Conservation (phyloP, 2,888 invertebrate genomes). For the Bruchidius siliquastri region DNA sequence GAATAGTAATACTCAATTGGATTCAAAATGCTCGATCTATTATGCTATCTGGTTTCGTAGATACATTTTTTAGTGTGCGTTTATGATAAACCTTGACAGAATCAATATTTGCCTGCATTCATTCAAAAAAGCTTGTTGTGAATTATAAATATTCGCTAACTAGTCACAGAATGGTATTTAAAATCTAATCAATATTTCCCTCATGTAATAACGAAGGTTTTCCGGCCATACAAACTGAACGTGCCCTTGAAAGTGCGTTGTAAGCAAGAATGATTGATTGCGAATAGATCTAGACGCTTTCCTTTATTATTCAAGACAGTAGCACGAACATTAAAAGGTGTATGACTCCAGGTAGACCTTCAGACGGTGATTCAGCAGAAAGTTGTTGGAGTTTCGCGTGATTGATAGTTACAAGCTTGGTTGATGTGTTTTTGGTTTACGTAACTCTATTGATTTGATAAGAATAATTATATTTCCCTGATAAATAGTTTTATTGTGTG, state of each 20-base stretch:
- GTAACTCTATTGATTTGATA: not conserved
- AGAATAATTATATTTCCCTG: not conserved
- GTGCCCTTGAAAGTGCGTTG: not conserved
- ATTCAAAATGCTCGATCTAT: no score
- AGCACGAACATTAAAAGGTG: not conserved
- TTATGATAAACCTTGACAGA: no score
- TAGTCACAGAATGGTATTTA: no score
- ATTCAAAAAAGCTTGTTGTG: no score
- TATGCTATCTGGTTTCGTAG: no score
- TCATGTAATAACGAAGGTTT: not conserved
- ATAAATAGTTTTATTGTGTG: not conserved
- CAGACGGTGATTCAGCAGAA: not conserved
- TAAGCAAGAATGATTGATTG: not conserved
- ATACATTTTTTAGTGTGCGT: no score
- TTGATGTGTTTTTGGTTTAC: not conserved
- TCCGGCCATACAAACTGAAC: not conserved
- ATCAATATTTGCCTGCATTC: no score
- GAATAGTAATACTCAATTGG: no score
- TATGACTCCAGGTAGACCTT: not conserved
- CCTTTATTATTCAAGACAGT: not conserved
- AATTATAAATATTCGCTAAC: no score
- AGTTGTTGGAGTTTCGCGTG: not conserved
- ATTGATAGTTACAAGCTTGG: not conserved
- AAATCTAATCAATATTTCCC: not conserved
- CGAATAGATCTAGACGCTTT: not conserved